Evolutionary conservation across 2,113 vertebrate genomes (phyloP), one percentile per base, ranked within the genome.

Genomic region (Hippolais icterina): DNA sequence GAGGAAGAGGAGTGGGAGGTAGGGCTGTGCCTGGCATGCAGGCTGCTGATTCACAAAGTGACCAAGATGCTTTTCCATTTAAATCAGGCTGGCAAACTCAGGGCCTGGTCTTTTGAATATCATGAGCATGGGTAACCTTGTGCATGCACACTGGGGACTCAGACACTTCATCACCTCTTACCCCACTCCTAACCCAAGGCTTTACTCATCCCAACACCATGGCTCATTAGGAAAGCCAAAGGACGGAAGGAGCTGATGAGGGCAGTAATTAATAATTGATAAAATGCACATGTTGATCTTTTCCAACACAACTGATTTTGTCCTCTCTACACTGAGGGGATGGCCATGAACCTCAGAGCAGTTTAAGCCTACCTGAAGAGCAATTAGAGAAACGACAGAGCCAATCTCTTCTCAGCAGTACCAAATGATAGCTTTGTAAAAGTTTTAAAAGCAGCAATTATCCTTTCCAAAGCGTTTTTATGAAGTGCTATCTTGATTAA

Each of bases 1-100:
- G 63, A 89, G 87, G 63, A 93, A 83, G n/a, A 20, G 75, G 33
- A 94, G 92, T 87, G 83, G 90, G 94, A 94, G 92, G 79, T 12
- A 65, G 75, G 76, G 83, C 82, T 83, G 22, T 77, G 83, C 83
- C 72, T 81, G 42, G 33, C 61, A 57, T 42, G 47, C 83, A 95
- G 35, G 89, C 53, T 71, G 72, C 52, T 94, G 94, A 91, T 74
- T 93, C 87, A 93, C 78, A 52, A 50, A 87, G 41, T 22, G 11
- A 74, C 88, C 82, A 66, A 66, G 91, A 61, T 24, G 12, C 71
- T 85, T 88, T 80, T 83, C 89, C 74, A 59, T 77, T 83, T 70
- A 35, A 87, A 85, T 74, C 87, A 90, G 84, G 33, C 56, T 75
- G 60, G 56, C 37, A 92, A 77, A 86, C 47, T 57, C 15, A 63